A percentile compares a stretch with the other conserved stretches of the same genome.
These are phyloP conservation scores for Mactromeris polynyma DNA, from an alignment of 2,888 invertebrate genomes.

Conservation along the genomic window DNA sequence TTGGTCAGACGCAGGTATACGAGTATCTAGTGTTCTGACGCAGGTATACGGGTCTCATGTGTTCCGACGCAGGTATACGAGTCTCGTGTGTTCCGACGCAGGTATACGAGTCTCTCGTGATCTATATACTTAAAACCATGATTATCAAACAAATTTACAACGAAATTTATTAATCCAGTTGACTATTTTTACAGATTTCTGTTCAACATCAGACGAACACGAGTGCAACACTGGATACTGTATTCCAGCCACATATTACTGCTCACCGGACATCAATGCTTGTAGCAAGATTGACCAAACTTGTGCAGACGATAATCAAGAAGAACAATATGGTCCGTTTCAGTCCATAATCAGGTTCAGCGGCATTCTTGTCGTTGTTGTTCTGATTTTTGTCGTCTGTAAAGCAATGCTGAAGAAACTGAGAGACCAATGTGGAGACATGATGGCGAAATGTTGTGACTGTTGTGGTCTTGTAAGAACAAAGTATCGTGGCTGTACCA, in stretches of 20 bases:
- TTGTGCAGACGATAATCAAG: background rate
- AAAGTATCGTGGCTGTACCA: background rate
- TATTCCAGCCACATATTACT: constrained; percentile 12
- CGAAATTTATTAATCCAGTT: too few species aligned
- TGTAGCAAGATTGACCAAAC: background rate
- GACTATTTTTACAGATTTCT: background rate
- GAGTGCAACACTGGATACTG: constrained; percentile 21
- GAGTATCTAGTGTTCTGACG: too few species aligned
- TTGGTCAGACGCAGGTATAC: too few species aligned
- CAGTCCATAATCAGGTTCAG: background rate
- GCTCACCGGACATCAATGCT: constrained; percentile 14
- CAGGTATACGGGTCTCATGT: too few species aligned
- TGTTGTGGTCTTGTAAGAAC: background rate
- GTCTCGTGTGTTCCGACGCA: too few species aligned
- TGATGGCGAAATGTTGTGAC: background rate
- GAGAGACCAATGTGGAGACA: background rate
- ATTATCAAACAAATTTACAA: too few species aligned
- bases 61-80: too few species aligned
- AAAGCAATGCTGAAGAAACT: background rate
- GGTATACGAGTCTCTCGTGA: too few species aligned
- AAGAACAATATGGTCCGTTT: too few species aligned
- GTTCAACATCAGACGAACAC: background rate
- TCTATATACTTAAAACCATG: too few species aligned
- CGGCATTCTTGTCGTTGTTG: background rate
- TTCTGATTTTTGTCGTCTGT: background rate